These are phyloP conservation scores for Lordiphosa mommai DNA, from an alignment of 1,140 invertebrate species.

Conservation along the genomic window DNA sequence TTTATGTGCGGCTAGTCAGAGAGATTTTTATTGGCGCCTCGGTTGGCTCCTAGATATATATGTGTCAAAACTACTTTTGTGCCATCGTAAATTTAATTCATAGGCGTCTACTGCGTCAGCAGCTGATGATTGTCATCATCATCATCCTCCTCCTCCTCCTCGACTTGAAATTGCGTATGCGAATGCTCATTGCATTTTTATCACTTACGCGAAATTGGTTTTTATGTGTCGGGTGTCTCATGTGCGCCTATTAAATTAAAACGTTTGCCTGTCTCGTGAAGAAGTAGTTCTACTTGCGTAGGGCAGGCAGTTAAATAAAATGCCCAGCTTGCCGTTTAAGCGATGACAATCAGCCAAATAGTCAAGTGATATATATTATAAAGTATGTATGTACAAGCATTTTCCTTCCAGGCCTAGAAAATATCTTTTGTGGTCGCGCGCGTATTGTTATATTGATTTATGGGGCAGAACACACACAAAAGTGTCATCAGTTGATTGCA, in stretches of 20 bases:
- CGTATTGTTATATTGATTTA: conserved; percentile 72
- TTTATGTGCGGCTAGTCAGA: conserved; percentile 37
- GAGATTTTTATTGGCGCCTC: conserved; percentile 34
- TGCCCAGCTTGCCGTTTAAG: conserved; percentile 57
- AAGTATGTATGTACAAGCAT: conserved; percentile 1
- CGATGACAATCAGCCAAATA: conserved; percentile 69
- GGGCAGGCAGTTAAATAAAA: conserved; percentile 57
- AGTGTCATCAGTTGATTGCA: conserved; percentile 39
- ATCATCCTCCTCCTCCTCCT: conserved; percentile 14
- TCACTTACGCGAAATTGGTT: conserved; percentile 77
- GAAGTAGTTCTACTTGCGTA: conserved; percentile 11
- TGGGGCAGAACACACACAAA: conserved; percentile 25
- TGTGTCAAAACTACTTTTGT: conserved; percentile 72
- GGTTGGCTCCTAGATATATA: conserved; percentile 36
- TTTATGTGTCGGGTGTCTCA: conserved; percentile 68
- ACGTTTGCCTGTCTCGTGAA: conserved; percentile 45
- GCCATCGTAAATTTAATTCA: conserved; percentile 71
- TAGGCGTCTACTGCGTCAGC: conserved; percentile 51
- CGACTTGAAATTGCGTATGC: conserved; percentile 12
- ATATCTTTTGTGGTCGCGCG: conserved; percentile 12
- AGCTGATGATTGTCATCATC: conserved; percentile 46
- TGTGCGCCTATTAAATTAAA: conserved; percentile 76
- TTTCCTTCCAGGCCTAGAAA: neutral
- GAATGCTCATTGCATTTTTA: conserved; percentile 76
- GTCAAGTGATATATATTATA: conserved; percentile 21